Percentiles rank a stretch among this genome's conserved stretches.
These are phyloP conservation scores for Struthio camelus DNA, from an alignment of 2,113 vertebrate species.

Conservation along the genomic window DNA sequence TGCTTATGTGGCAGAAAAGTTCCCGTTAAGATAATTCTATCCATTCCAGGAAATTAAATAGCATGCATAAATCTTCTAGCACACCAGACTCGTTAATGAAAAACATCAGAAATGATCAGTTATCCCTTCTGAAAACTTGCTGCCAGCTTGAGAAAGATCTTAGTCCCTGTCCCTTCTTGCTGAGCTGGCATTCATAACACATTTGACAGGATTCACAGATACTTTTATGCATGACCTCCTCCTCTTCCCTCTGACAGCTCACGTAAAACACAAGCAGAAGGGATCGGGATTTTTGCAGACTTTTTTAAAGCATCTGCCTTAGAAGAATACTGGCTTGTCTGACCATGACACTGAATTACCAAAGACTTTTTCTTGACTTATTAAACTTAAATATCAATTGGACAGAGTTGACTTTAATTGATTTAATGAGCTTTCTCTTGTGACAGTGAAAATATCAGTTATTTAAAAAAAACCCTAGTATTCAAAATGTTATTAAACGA, in stretches of 20 bases:
- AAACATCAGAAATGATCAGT: slow-evolving; percentile 11
- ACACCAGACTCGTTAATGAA: background rate
- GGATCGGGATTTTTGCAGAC: slow-evolving; percentile 36
- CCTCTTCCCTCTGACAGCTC: slow-evolving; percentile 39
- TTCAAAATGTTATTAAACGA: background rate
- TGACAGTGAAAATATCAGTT: background rate
- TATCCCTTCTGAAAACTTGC: slow-evolving; percentile 1
- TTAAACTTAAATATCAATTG: slow-evolving; percentile 13
- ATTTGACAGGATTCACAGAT: slow-evolving; percentile 26
- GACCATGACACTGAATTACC: slow-evolving; percentile 16
- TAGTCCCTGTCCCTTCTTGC: background rate
- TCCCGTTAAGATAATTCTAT: background rate
- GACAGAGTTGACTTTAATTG: slow-evolving; percentile 9
- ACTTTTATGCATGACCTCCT: slow-evolving; percentile 37
- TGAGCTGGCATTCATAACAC: background rate
- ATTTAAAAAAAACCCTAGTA: background rate
- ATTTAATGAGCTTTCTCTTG: slow-evolving; percentile 18
- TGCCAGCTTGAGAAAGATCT: slow-evolving; percentile 1
- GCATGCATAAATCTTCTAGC: background rate
- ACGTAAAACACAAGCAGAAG: slow-evolving; percentile 1
- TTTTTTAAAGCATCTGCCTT: slow-evolving; percentile 25
- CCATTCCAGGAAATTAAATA: background rate
- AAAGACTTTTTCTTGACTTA: background rate
- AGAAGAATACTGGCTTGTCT: background rate
- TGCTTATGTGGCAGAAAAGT: background rate